Conservation (phyloP, 35 echinoderm and acorn worm species). For the Apostichopus japonicus region DNA sequence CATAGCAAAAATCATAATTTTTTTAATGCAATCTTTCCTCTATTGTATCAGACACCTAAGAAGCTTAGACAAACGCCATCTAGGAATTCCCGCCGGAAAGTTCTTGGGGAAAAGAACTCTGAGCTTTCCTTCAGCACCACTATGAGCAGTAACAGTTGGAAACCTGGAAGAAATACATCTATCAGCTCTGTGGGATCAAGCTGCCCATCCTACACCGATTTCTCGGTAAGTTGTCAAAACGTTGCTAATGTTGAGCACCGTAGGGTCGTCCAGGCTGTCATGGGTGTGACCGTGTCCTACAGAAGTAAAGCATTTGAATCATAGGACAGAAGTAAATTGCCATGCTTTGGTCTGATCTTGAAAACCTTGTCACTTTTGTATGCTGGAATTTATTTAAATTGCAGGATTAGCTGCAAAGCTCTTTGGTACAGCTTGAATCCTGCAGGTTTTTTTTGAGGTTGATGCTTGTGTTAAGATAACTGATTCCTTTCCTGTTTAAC, state of each 20-base stretch:
- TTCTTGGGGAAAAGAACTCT: conserved; percentile 72
- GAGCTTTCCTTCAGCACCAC: conserved; percentile 39
- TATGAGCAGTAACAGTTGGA: conserved; percentile 33
- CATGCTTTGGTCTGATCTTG: no score
- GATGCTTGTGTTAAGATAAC: not conserved
- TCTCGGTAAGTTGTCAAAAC: conserved; percentile 15
- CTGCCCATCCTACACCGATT: conserved; percentile 31
- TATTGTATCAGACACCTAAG: conserved; percentile 70
- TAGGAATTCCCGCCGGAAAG: conserved; percentile 65
- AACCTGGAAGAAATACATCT: conserved; percentile 5
- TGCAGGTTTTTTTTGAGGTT: not conserved
- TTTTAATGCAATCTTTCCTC: not conserved
- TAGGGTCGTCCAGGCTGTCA: no score
- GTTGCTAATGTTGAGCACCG: no score
- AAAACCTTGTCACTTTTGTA: no score
- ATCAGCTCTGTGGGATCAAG: conserved; percentile 38
- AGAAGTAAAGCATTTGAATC: no score
- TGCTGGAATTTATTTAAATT: no score
- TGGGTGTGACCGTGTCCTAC: no score
- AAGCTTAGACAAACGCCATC: conserved; percentile 64
- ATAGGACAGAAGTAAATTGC: no score
- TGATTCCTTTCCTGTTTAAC: not conserved
- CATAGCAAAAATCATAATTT: no score
- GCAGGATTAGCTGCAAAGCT: no score
- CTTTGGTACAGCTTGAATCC: not conserved